Base-by-base conservation (phyloP, 2,113 vertebrate genomes). In the Telmatochromis brachygnathus region DNA sequence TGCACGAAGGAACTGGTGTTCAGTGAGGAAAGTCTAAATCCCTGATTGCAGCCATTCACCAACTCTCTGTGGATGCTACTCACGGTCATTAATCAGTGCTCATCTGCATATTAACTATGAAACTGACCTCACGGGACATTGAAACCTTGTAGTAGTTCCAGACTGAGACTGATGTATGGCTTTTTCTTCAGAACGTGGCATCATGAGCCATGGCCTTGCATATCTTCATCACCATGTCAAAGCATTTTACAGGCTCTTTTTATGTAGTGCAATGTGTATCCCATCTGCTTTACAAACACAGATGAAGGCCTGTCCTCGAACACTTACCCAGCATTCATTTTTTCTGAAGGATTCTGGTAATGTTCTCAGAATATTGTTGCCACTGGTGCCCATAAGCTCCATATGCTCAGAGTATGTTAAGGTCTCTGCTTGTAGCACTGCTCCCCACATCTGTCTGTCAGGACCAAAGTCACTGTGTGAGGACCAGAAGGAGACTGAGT, bases 361-460 rank as follows among this genome's bases (percentile, higher is more conserved):
- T 5, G 4, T 15, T 55, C 45, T 35, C 51, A 6, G 23, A 86
- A 17, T 42, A 55, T 73, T 23, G 15, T 68, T 73, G 83, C 10
- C 51, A 21, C 11, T 51, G 30, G 75, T 79, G 19, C 28, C 55
- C 30, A 82, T 80, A 17, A 8, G 49, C 62, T 70, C 82, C 88
- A 85, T 60, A 28, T 82, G 91, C 84, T 84, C 7, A 79, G 45
- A 51, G 37, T n/a, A 23, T 13, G 39, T 70, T 45, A 42, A 81
- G 65, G 73, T 84, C 33, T 56, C 6, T 42, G 75, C 83, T 85
- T 65, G 75, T 68, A 79, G 53, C 58, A 23, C 15, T 30, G 45
- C 42, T 79, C 45, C 70, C 4, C 80, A 90, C 91, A 95, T 93
- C 87, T 94, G 91, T 82, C 23, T 62, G 47, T 81, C 87, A 92